Conservation (phyloP, 35 echinoderm and acorn worm species). For the Lytechinus pictus region DNA sequence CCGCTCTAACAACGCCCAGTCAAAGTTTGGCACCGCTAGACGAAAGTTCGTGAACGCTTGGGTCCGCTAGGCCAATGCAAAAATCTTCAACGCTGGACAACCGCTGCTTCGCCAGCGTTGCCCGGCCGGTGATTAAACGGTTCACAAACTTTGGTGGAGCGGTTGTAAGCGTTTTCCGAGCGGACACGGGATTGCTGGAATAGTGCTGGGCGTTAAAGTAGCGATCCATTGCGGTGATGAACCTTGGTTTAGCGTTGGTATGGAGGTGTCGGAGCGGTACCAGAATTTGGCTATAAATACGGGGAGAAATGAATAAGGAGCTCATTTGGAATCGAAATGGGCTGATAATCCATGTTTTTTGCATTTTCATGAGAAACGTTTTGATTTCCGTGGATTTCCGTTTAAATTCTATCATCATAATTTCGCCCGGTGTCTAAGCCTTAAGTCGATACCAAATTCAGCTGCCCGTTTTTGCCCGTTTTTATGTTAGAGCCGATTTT, state of each 20-base stretch:
- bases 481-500: no score
- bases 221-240: constrained; percentile 8
- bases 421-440: no score
- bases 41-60: constrained; percentile 30
- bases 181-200: constrained; percentile 25
- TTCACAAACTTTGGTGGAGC: constrained; percentile 42
- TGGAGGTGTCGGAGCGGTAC: neutral
- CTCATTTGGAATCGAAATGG: no score
- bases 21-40: constrained; percentile 36
- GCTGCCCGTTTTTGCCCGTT: no score
- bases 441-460: no score
- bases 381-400: no score
- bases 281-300: no score
- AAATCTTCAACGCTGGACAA: constrained; percentile 34
- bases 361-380: no score
- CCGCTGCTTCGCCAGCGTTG: constrained; percentile 33
- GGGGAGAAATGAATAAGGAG: no score
- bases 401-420: no score
- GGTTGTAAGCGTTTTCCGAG: constrained; percentile 27
- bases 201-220: constrained; percentile 36
- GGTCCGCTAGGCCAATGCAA: constrained; percentile 36
- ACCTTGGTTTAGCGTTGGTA: constrained; percentile 10
- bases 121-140: constrained; percentile 26
- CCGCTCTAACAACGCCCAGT: constrained; percentile 37
- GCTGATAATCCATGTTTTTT: no score